phyloP scores from a whole-genome alignment of 37 sponge, comb jelly and placozoan genomes.

The Aplysina aerophoba region DNA sequence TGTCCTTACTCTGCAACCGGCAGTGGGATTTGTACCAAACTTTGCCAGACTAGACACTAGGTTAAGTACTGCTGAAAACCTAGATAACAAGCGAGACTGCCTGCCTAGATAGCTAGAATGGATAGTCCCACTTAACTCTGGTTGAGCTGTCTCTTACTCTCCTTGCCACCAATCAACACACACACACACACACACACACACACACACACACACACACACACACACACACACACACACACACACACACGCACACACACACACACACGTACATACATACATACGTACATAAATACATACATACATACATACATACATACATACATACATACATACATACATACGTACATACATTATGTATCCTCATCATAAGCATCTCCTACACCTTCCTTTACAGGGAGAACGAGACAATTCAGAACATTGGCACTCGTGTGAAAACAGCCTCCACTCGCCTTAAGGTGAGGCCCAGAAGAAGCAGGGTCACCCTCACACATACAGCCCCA shows the following conservation, averaged over 20 bases:
- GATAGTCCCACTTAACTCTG: background rate
- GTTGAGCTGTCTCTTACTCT: background rate
- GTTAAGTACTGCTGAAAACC: slow-evolving; percentile 11
- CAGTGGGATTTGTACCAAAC: slow-evolving; percentile 17
- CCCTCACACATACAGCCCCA: background rate
- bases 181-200: too few relatives aligned
- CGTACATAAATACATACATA: background rate
- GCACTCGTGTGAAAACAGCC: slow-evolving; percentile 37
- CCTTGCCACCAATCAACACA: background rate
- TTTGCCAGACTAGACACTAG: slow-evolving; percentile 30
- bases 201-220: too few relatives aligned
- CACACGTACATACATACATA: background rate
- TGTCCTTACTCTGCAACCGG: background rate
- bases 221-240: background rate
- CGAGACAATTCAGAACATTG: slow-evolving; percentile 60
- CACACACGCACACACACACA: background rate
- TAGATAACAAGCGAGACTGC: slow-evolving; percentile 2
- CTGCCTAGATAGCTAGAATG: slow-evolving; percentile 28
- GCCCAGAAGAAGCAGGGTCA: background rate
- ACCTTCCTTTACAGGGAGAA: slow-evolving; percentile 48
- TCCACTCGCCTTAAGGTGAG: slow-evolving; percentile 43
- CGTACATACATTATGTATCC: background rate
- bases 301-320: background rate
- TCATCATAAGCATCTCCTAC: too few relatives aligned
- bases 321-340: background rate